Evolutionary conservation across 1,140 invertebrate genomes (phyloP), one percentile per base, ranked within the genome.

Genomic region (Cydia splendana): DNA sequence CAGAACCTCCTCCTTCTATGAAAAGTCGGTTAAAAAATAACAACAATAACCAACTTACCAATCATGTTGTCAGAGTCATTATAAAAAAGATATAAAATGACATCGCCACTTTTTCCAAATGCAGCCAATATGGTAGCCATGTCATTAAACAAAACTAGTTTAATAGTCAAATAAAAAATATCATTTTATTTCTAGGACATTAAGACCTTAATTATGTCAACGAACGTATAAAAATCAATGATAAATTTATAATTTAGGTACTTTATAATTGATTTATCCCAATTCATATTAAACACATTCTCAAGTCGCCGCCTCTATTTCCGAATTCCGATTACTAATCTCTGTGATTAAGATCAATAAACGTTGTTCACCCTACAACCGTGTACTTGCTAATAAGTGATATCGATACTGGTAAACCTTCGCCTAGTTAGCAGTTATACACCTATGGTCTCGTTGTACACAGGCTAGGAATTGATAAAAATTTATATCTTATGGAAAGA

Each of bases 341-440:
- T 62, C 57, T 62, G 57, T 24, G 20, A 62, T 62, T 62, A 24
- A 24, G 20, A 62, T 62, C 57, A 24, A 62, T 24, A 62, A 62
- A 62, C 18, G 53, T 62, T 24, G 18, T 62, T 62, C 53, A 62
- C 57, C 57, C 57, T 62, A 62, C n/a, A 69, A 69, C 13, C 30
- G 30, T 4, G 30, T 67, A 38, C 65, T 18, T 71, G 67, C 34
- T 71, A 18, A 71, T 38, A 71, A 71, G 67, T 42, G 38, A 71
- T 71, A 71, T 34, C 67, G 76, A 83, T 78, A 79, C 78, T 76
- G 62, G 79, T 81, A 81, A 79, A 62, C 81, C 81, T 81, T 83
- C 78, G 81, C 81, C 81, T 83, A 83, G 75, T 83, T 83, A 7
- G 34, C 30, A 71, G 67, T 71, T 71, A 42, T 71, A 38, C 30